Base-by-base conservation (phyloP, 2,888 invertebrate genomes). In the Diloba caeruleocephala region DNA sequence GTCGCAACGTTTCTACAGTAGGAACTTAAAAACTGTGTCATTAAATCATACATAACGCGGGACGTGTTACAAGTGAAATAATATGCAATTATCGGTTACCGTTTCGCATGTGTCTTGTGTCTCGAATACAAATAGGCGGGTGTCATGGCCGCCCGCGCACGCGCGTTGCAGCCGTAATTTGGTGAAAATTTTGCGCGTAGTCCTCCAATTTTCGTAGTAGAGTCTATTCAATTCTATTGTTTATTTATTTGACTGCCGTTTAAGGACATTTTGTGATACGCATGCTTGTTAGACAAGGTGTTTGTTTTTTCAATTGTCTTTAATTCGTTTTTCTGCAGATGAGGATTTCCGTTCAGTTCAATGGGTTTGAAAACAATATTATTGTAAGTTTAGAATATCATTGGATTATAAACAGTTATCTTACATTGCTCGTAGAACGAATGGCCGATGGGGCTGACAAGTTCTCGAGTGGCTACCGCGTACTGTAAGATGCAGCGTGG, bases 111-210 rank as follows among this genome's bases (percentile, higher is more conserved):
- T 26, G 70, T 45, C 36, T 48, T n/a, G 55, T 49, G 74, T 43
- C 38, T 50, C 38, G 85, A 79, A 85, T 87, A 75, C 77, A 73
- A 85, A 85, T 76, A 66, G 53, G 29, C 14, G 46, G 58, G 76
- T 82, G 82, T 83, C 85, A 87, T 75, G 85, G 86, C 79, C 85
- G 82, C 57, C 21, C 13, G 62, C 65, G 74, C 60, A 70, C 74
- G 75, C 76, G 74, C 46, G 1, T n/a, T 46, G 74, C 46, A 74
- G 73, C 50, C 31, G 72, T 63, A 78, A 78, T 72, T 67, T 63
- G 56, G 77, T 72, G 78, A 74, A 81, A 81, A 81, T 80, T 73
- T 25, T 56, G 61, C 64, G 67, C 29, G 32, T 21, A 56, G 43
- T 38, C 63, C 33, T 41, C 45, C 32, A 53, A 56, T 64, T 60